Evolutionary conservation across 2,113 vertebrate genomes (phyloP).

Genomic region (Sylvilagus bachmani): DNA sequence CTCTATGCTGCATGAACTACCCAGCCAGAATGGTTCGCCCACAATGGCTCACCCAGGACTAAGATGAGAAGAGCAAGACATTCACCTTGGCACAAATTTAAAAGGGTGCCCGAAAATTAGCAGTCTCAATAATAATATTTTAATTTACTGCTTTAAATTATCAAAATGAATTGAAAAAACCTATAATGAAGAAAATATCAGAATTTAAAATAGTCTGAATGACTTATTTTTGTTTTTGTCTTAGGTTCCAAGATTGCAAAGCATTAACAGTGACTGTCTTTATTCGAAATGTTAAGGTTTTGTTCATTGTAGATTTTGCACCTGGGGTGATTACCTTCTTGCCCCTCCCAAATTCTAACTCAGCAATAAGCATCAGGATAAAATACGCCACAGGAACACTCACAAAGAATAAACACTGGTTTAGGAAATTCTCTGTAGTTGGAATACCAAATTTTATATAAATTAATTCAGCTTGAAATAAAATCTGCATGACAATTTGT

Average conservation of each 20-base stretch:
- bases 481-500: neutral
- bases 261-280: neutral
- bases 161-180: neutral
- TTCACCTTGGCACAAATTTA: neutral
- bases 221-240: constrained; percentile 3
- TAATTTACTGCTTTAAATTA: neutral
- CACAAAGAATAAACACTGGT: neutral
- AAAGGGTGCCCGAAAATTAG: neutral
- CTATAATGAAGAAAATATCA: neutral
- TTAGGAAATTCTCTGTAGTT: neutral
- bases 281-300: constrained; percentile 15
- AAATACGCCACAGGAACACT: neutral
- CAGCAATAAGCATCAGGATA: neutral
- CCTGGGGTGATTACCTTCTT: neutral
- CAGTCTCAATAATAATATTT: neutral
- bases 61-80: neutral
- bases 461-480: constrained; percentile 41
- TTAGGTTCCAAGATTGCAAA: neutral
- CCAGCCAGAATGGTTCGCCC: neutral
- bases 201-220: neutral
- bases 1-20: neutral
- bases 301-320: neutral
- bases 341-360: neutral
- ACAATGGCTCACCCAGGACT: neutral
- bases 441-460: neutral